These are phyloP conservation scores for Drosophila subquinaria DNA, from an alignment of 2,888 invertebrate genomes.

Conservation along the genomic window DNA sequence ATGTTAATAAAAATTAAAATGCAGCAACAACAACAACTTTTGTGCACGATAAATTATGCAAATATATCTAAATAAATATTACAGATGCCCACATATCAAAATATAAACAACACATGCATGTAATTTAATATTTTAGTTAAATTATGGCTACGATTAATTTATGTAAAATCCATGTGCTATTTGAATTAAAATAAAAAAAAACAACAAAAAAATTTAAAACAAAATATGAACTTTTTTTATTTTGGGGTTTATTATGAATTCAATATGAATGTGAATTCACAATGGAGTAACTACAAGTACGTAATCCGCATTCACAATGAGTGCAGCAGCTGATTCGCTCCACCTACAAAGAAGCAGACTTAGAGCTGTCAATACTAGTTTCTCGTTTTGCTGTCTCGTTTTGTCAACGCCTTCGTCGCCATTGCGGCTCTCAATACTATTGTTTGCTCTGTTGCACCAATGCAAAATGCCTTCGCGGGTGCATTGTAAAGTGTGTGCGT, in stretches of 20 bases:
- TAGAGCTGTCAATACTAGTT: constrained; percentile 48
- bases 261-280: background rate
- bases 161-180: constrained; percentile 73
- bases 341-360: constrained; percentile 40
- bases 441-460: constrained; percentile 63
- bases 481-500: constrained; percentile 22
- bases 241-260: background rate
- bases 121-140: constrained; percentile 66
- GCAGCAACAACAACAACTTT: constrained; percentile 41
- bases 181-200: constrained; percentile 63
- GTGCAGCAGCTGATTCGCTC: constrained; percentile 43
- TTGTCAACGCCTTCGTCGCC: constrained; percentile 60
- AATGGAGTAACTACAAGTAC: too few relatives aligned
- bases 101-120: constrained; percentile 37
- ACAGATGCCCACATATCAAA: constrained; percentile 50
- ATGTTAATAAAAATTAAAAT: constrained; percentile 40
- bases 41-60: constrained; percentile 41
- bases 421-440: constrained; percentile 53
- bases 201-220: constrained; percentile 21
- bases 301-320: constrained; percentile 2
- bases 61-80: constrained; percentile 30
- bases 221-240: background rate
- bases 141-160: constrained; percentile 71
- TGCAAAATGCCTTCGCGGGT: constrained; percentile 8
- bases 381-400: constrained; percentile 23